A percentile compares a stretch with the other conserved stretches of the same genome.
These are phyloP conservation scores for Leptinotarsa undecemlineata DNA, from an alignment of 1,140 invertebrate species.

Conservation along the genomic window DNA sequence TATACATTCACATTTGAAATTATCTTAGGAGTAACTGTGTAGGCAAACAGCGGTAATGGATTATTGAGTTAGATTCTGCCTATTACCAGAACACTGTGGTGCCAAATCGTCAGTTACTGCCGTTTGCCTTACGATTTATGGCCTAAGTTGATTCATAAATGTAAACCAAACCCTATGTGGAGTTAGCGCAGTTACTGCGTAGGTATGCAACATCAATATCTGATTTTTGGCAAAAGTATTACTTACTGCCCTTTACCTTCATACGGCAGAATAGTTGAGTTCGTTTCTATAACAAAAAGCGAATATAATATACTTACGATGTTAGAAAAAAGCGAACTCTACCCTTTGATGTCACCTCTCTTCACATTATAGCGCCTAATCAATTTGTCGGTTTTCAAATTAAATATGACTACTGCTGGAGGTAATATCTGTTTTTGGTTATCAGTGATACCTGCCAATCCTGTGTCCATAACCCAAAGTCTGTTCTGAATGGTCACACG, in stretches of 20 bases:
- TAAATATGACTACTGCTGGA: constrained; percentile 71
- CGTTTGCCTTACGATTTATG: constrained; percentile 6
- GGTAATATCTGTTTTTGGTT: constrained; percentile 63
- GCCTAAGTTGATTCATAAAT: constrained; percentile 14
- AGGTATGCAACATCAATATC: neutral
- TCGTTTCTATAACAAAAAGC: neutral
- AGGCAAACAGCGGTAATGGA: constrained; percentile 9
- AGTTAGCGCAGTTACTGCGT: neutral
- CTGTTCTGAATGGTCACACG: constrained; percentile 63
- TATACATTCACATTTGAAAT: constrained; percentile 9
- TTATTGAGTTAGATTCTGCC: constrained; percentile 11
- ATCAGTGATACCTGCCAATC: constrained; percentile 71
- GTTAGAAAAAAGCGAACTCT: constrained; percentile 75
- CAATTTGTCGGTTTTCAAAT: constrained; percentile 72
- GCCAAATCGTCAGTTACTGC: constrained; percentile 9
- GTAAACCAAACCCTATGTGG: neutral
- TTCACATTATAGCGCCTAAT: constrained; percentile 68
- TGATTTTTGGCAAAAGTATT: no score
- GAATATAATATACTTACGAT: constrained; percentile 45
- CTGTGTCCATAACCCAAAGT: constrained; percentile 76
- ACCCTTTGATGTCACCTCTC: constrained; percentile 63
- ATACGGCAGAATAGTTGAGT: neutral
- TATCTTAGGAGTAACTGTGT: constrained; percentile 8
- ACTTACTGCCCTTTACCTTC: no score
- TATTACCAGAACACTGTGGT: constrained; percentile 12